Base-by-base conservation (phyloP, 2,888 invertebrate species). In the Tetheella fluctuosa region DNA sequence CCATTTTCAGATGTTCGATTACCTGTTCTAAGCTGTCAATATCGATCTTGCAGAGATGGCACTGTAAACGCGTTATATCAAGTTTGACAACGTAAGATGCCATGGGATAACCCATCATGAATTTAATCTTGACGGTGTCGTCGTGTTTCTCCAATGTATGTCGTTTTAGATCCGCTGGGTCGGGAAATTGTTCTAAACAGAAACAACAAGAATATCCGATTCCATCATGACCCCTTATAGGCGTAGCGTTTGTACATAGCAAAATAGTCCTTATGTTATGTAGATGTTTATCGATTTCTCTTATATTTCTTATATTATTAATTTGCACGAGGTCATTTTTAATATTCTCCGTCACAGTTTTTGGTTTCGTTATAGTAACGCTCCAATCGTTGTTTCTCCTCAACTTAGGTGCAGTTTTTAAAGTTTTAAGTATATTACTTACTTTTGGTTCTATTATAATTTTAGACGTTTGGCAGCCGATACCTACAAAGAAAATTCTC, bases 161-260 rank as follows among this genome's bases (percentile, higher is more conserved):
- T 4, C 25, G 63, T 64, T 69, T 77, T 59, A 81, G 69, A n/a
- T 65, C 69, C 42, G 72, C 67, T 5, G 79, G 73, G 59, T 71
- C 64, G 39, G 64, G 60, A 54, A 67, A 76, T n/a, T 68, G 61
- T 37, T 71, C 60, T 0, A 57, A n/a, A 54, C 76, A 76, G 53
- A 69, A 75, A 52, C 69, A 65, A 60, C 76, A 76, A 54, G 62
- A 17, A 52, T 74, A 75, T 0, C 73, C 71, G 6, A 71, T 62
- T 28, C 64, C 68, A 10, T 60, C 67, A 17, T 60, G 67, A n/a
- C 74, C 70, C 1, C 77, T 69, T 0, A 85, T 81, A 0, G 82
- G 84, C 2, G 85, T 83, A 0, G 83, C 83, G 25, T 85, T 85
- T 0, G 83, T 73, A 25, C 58, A 61, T 37, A 65, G 61, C 1